These are phyloP conservation scores for Halcyon badia DNA, from an alignment of 2,797 vertebrate species.

Conservation along the genomic window DNA sequence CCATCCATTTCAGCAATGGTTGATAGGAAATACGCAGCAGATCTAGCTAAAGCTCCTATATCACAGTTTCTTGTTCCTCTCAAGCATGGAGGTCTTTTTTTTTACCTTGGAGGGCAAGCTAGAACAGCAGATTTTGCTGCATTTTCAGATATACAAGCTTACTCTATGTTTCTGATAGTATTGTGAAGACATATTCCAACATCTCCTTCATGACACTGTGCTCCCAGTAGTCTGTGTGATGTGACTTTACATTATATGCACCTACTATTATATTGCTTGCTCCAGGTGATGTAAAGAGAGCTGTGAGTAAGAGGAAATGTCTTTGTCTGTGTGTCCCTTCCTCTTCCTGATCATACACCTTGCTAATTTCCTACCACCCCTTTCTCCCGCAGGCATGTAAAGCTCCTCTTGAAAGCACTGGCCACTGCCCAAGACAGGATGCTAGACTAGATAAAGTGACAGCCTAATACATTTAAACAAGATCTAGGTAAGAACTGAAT, in stretches of 20 bases:
- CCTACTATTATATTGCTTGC: not conserved
- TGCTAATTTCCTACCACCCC: not conserved
- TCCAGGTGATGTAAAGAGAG: not conserved
- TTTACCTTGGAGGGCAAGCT: not conserved
- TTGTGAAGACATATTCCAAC: not conserved
- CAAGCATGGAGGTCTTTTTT: not conserved
- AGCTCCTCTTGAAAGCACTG: constrained; percentile 4
- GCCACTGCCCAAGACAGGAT: not conserved
- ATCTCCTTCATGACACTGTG: not conserved
- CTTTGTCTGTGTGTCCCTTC: not conserved
- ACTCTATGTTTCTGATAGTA: not conserved
- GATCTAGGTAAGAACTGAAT: not conserved
- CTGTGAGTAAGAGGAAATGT: not conserved
- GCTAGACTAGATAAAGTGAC: not conserved
- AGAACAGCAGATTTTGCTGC: not conserved
- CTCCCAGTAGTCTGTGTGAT: not conserved
- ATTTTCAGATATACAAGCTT: not conserved
- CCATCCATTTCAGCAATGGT: not conserved
- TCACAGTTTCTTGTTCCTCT: not conserved
- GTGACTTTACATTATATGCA: not conserved
- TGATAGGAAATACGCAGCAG: not conserved
- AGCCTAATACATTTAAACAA: constrained; percentile 11
- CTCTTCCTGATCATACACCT: not conserved
- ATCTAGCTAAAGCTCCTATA: not conserved
- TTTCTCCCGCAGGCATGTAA: not conserved